phyloP scores from a whole-genome alignment of 1,140 invertebrate species.

The Mya arenaria region DNA sequence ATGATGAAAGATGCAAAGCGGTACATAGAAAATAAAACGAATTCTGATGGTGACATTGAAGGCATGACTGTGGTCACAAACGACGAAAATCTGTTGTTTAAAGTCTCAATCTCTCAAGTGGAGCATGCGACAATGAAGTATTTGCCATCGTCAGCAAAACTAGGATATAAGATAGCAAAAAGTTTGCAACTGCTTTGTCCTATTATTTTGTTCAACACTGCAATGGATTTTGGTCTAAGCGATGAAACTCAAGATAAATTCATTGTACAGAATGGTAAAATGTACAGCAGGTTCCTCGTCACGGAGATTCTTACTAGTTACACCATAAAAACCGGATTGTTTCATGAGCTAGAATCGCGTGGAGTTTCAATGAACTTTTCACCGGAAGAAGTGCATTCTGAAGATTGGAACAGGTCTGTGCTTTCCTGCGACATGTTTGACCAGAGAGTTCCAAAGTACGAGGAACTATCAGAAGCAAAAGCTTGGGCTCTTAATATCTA shows the following conservation, averaged over 20 bases:
- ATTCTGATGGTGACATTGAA: not conserved
- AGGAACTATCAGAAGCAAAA: not conserved
- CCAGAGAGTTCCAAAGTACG: not conserved
- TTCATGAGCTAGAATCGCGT: not conserved
- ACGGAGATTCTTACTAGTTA: not conserved
- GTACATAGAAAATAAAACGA: not conserved
- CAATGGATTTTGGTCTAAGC: not conserved
- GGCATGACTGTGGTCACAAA: not conserved
- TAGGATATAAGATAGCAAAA: constrained; percentile 10
- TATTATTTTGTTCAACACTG: not conserved
- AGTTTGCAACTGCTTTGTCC: constrained; percentile 4
- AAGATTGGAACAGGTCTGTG: not conserved
- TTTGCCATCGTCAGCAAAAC: not conserved
- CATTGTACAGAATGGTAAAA: not conserved
- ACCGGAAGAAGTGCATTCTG: not conserved
- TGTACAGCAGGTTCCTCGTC: not conserved
- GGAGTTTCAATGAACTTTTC: not conserved
- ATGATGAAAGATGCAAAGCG: constrained; percentile 19
- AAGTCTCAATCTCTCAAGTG: constrained; percentile 7
- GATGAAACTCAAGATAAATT: not conserved
- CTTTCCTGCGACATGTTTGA: not conserved
- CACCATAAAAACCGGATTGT: not conserved
- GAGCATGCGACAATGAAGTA: constrained; percentile 13
- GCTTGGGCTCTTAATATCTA: not conserved
- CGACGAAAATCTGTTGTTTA: not conserved